These are phyloP conservation scores for Drosophila testacea DNA, from an alignment of 2,888 invertebrate species.

Conservation along the genomic window DNA sequence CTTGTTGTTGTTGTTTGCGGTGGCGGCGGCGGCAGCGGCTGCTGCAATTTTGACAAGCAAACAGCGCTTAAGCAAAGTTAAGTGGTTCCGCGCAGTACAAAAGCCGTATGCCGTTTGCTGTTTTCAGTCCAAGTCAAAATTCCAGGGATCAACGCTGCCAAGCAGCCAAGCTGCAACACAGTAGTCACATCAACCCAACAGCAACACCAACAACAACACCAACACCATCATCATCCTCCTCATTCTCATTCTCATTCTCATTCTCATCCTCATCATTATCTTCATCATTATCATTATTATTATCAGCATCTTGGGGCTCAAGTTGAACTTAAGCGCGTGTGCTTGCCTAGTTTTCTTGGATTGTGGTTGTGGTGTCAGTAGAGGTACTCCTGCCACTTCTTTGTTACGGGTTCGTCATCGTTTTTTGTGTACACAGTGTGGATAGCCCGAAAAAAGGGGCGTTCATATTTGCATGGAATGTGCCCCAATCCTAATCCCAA, in stretches of 20 bases:
- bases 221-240: slow-evolving; percentile 18
- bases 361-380: slow-evolving; percentile 8
- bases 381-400: not conserved
- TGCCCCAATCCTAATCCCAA: slow-evolving; percentile 13
- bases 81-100: slow-evolving; percentile 68
- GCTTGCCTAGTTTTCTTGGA: slow-evolving; percentile 36
- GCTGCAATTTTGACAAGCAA: slow-evolving; percentile 75
- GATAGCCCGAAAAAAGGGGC: slow-evolving; percentile 22
- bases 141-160: slow-evolving; percentile 64
- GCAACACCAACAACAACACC: slow-evolving; percentile 10
- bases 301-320: slow-evolving; percentile 39
- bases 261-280: slow-evolving; percentile 1
- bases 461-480: slow-evolving; percentile 33
- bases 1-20: slow-evolving; percentile 29
- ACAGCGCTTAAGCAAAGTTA: slow-evolving; percentile 73
- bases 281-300: slow-evolving; percentile 13
- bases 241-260: not conserved
- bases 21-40: slow-evolving; percentile 49
- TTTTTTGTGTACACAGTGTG: slow-evolving; percentile 41
- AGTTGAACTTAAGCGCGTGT: slow-evolving; percentile 70
- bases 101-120: slow-evolving; percentile 50
- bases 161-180: slow-evolving; percentile 49
- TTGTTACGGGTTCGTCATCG: slow-evolving; percentile 24
- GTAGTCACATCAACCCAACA: slow-evolving; percentile 50
- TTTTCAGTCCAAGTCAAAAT: slow-evolving; percentile 53